A percentile compares a stretch with the other conserved stretches of the same genome.
These are phyloP conservation scores for Bradypus variegatus DNA, from an alignment of 2,797 vertebrate genomes.

Conservation along the genomic window DNA sequence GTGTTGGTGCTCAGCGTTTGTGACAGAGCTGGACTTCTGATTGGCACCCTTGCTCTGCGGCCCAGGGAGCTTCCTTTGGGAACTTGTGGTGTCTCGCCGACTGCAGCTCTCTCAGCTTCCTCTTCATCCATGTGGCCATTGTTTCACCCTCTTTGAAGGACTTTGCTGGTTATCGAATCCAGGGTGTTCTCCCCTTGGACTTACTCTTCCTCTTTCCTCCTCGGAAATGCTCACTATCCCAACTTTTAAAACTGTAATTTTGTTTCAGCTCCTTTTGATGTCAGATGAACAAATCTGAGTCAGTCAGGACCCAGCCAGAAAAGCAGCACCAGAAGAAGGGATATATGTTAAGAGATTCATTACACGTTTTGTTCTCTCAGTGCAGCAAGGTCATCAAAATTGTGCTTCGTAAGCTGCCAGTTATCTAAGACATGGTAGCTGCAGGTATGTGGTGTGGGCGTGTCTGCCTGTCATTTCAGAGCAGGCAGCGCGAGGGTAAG, in stretches of 20 bases:
- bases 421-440: too few relatives aligned
- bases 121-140: neutral
- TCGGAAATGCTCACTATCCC: too few relatives aligned
- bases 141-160: too few relatives aligned
- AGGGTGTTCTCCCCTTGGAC: neutral
- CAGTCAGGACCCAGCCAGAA: too few relatives aligned
- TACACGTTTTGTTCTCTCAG: neutral
- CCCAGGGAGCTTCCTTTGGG: neutral
- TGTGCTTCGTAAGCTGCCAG: too few relatives aligned
- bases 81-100: too few relatives aligned
- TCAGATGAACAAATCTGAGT: neutral
- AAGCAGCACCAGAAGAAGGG: neutral
- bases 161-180: neutral
- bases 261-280: neutral
- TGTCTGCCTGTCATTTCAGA: too few relatives aligned
- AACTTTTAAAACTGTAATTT: neutral
- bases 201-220: neutral
- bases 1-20: neutral
- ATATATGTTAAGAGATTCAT: neutral
- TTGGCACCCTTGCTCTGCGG: too few relatives aligned
- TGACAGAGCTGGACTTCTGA: neutral
- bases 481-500: too few relatives aligned
- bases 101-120: neutral
- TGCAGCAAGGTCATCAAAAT: too few relatives aligned
- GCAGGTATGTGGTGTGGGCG: too few relatives aligned